Base-by-base conservation (phyloP, 1,140 invertebrate genomes). In the Megalopta genalis region DNA sequence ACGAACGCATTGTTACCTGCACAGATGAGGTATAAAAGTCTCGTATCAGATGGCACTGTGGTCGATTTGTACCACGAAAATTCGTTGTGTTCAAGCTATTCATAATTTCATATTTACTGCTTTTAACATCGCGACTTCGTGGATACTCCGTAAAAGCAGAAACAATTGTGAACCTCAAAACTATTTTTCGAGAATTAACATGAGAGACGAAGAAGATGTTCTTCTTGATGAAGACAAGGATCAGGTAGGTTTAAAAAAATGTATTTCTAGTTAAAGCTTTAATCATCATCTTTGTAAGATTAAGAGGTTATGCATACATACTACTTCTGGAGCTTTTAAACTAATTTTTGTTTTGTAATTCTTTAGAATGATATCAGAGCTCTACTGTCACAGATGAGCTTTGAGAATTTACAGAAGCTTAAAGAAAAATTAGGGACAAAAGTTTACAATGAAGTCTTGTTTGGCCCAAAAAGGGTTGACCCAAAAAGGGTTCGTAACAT, bases 401-500 rank as follows among this genome's bases (percentile, higher is more conserved):
- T 97, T 89, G 96, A 97, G 90, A 95, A 97, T 87, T 92, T 97
- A 9, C 95, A 96, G 90, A 96, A 96, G 89, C 87, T 98, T 1
- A 97, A 97, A 90, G 95, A 97, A 77, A 94, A 95, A 91, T 90
- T 98, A 18, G 97, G 97, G 1, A 93, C 95, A 0, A 97, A 97
- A 92, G 92, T 96, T 1, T 97, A 97, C 80, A 97, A 97, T 83
- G 94, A 96, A 90, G 94, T 96, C 0, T 89, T 97, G 42, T 95
- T 96, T 90, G 95, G 95, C 21, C 84, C 78, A 32, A 89, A 86
- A 52, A 90, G 86, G 69, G 90, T 89, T 69, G n/a, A n/a, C 21
- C 84, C 78, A 32, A 89, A 86, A 52, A 90, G 86, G 69, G 90
- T 89, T 69, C 94, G 91, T 73, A 88, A 91, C 62, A 89, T 57